Evolutionary conservation across 2,888 invertebrate genomes (phyloP).

Genomic region (Drosophila sordidula): DNA sequence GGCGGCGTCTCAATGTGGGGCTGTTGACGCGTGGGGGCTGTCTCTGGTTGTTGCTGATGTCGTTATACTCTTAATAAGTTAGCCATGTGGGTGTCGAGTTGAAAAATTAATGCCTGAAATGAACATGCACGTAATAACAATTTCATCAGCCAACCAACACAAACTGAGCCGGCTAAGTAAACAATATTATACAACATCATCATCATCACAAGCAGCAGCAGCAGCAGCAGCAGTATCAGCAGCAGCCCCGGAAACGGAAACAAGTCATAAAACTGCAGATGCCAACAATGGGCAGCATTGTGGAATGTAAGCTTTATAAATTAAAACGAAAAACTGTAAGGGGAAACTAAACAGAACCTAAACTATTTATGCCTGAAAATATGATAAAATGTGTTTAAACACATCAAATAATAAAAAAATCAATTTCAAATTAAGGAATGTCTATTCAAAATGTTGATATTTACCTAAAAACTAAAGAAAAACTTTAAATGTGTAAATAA

Average conservation of each 20-base stretch:
- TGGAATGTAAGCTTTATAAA: neutral
- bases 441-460: too few species aligned
- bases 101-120: slow-evolving; percentile 28
- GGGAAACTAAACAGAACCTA: neutral
- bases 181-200: slow-evolving; percentile 38
- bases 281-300: slow-evolving; percentile 5
- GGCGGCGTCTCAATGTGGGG: slow-evolving; percentile 8
- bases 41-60: slow-evolving; percentile 37
- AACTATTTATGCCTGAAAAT: neutral
- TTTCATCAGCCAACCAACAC: slow-evolving; percentile 21
- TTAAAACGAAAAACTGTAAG: neutral
- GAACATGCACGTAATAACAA: slow-evolving; percentile 30
- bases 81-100: slow-evolving; percentile 41
- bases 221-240: neutral
- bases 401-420: neutral
- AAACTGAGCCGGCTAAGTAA: slow-evolving; percentile 29
- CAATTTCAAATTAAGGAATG: too few species aligned
- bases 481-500: neutral
- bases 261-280: slow-evolving; percentile 50
- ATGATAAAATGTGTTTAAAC: neutral
- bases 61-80: slow-evolving; percentile 69
- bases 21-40: slow-evolving; percentile 9
- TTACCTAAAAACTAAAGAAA: too few species aligned
- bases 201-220: slow-evolving; percentile 7
- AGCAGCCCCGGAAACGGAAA: slow-evolving; percentile 58